Evolutionary conservation across 2,797 vertebrate genomes (phyloP), one percentile per base, ranked within the genome.

Genomic region (Podarcis lilfordi): DNA sequence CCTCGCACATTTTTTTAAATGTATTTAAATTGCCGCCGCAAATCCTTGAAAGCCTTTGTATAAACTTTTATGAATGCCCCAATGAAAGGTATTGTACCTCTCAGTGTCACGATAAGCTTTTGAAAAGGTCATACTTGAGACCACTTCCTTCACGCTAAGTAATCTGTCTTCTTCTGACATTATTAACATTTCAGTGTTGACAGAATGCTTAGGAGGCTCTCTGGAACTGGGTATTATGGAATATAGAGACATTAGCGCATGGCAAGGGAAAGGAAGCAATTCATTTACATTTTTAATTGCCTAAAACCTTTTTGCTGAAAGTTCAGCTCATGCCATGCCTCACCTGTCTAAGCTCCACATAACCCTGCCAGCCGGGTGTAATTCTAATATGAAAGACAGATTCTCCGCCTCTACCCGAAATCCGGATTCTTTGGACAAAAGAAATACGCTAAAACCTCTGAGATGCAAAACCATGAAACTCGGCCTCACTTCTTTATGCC

Each of bases 121-220:
- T 68, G 82, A 92, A 88, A 89, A 87, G 19, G 69, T 59, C 71
- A 84, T 83, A 76, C 82, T 89, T 90, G 80, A 93, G 93, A 91
- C 61, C 78, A 78, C 68, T 85, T 69, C 27, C 55, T 86, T 68
- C 78, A 13, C 55, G 68, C 86, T 69, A 79, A 92, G 80, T 92
- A 90, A 85, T 61, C 15, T 88, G 40, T 10, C 88, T 94, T 91
- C 25, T 77, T 85, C 2, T 82, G 50, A 23, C 82, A 25, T 84
- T 89, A 69, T 82, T 87, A 92, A 15, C 45, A 92, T 89, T 91
- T 95, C 82, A 90, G 64, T 91, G 81, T 86, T 19, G 87, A 89
- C 76, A 79, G 72, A 88, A 85, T 37, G 40, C 79, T 87, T 89
- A 89, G 92, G 87, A 88, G 8, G 5, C 78, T 25, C 78, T 76